Base-by-base conservation (phyloP, 2,888 invertebrate species). In the Pterostichus madidus region DNA sequence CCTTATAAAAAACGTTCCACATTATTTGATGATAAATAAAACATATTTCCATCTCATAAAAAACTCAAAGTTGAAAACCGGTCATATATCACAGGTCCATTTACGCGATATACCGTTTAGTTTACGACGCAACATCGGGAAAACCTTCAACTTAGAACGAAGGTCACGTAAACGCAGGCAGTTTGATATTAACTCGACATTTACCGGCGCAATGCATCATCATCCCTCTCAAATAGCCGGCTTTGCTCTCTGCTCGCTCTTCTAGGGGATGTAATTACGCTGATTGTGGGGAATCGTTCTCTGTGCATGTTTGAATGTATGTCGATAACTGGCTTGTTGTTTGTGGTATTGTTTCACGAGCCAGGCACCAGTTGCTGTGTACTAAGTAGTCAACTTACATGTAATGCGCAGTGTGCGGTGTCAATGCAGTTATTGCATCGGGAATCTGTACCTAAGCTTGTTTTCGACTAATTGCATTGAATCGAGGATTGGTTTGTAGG, bases 111-210 rank as follows among this genome's bases (percentile, higher is more conserved):
- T 24, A 59, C 8, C 24, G 2, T 59, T 59, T 59, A 31, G 24
- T 59, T 59, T 59, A 59, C 24, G 59, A 59, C 59, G 31, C 11
- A 53, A 17, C 53, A 31, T 24, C 5, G 39, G 5, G 24, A 5
- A 11, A 59, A 59, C 59, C 24, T 59, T 59, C 59, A 59, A 59
- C 59, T 59, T 59, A 2, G 39, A 31, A 59, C 59, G 31, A 59
- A 59, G 59, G 59, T 59, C 59, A 59, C 59, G 31, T 59, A 59
- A 59, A 24, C 17, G 59, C 59, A 59, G 59, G 10, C 59, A 59
- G 31, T 31, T 59, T 59, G 24, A 59, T 59, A 24, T 59, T 59
- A 52, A 7, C 39, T 39, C 39, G 39, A 39, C 39, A 39, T 39
- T 39, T 39, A 39, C 39, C 39, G 39, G 39, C 39, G 39, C 39